Conservation (phyloP, 2,888 invertebrate species). For the Calephelis perditalis region DNA sequence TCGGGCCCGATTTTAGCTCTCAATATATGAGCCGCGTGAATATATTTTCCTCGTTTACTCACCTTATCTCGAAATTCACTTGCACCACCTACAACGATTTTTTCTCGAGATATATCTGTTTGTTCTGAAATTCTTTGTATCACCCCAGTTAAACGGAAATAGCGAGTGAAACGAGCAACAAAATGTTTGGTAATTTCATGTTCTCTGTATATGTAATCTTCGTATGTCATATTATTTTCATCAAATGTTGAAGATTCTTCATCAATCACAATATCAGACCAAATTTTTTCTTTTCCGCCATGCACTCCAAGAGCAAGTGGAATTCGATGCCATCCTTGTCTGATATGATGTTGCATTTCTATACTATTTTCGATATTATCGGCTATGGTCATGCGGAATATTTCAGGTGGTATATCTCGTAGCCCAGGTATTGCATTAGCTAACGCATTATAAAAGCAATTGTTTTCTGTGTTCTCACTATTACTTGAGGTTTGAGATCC, state of each 20-base stretch:
- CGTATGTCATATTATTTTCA: conserved; percentile 1
- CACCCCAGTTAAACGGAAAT: conserved; percentile 5
- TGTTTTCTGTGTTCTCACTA: conserved; percentile 3
- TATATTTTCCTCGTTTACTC: neutral
- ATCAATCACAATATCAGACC: neutral
- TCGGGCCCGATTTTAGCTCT: neutral
- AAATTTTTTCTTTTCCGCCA: conserved; percentile 12
- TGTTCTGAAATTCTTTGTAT: conserved; percentile 14
- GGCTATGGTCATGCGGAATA: conserved; percentile 11
- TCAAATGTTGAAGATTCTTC: conserved; percentile 2
- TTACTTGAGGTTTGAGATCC: neutral
- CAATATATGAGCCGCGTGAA: conserved; percentile 11
- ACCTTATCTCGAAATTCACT: conserved; percentile 10
- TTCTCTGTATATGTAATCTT: conserved; percentile 7
- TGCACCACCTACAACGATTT: conserved; percentile 10
- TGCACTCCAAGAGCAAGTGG: neutral
- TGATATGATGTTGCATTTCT: conserved; percentile 13
- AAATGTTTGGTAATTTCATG: conserved; percentile 9
- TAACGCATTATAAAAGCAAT: conserved; percentile 14
- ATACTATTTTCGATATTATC: conserved; percentile 11
- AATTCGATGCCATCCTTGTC: conserved; percentile 14
- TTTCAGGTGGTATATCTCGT: conserved; percentile 11
- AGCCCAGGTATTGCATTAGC: conserved; percentile 11
- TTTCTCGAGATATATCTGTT: neutral
- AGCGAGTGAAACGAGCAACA: conserved; percentile 8